A percentile compares a stretch with the other conserved stretches of the same genome.
phyloP scores from a whole-genome alignment of 1,140 invertebrate genomes.

The Macrocentrus cingulum region DNA sequence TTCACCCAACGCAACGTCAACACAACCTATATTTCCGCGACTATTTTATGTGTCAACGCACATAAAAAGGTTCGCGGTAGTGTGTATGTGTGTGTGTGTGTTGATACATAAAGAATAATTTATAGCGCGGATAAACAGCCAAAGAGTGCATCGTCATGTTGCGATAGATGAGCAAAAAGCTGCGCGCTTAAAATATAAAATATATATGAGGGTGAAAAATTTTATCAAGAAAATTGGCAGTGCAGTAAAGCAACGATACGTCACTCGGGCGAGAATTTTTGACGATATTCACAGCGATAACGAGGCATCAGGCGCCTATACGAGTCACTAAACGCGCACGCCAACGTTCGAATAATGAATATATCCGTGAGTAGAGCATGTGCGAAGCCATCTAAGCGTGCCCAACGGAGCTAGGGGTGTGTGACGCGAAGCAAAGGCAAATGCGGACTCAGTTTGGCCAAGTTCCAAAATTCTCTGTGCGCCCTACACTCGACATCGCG shows the following conservation, averaged over 20 bases:
- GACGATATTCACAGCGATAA: conserved; percentile 1
- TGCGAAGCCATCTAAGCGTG: conserved; percentile 7
- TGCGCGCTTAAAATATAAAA: background rate
- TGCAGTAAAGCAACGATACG: background rate
- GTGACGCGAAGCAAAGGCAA: conserved; percentile 14
- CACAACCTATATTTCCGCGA: too few relatives aligned
- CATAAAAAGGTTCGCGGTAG: too few relatives aligned
- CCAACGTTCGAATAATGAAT: conserved; percentile 5
- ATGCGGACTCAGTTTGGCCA: conserved; percentile 23
- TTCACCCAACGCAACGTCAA: too few relatives aligned
- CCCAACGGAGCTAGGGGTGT: conserved; percentile 4
- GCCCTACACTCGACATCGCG: conserved; percentile 7
- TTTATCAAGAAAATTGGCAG: background rate
- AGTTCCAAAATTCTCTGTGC: conserved; percentile 20
- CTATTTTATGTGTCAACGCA: too few relatives aligned
- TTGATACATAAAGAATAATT: too few relatives aligned
- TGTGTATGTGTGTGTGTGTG: too few relatives aligned
- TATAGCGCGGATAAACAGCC: too few relatives aligned
- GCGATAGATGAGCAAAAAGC: too few relatives aligned
- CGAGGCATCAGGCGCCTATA: conserved; percentile 8
- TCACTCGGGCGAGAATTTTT: conserved; percentile 2
- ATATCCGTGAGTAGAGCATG: conserved; percentile 11
- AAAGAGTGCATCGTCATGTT: too few relatives aligned
- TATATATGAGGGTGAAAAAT: background rate
- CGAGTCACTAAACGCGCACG: background rate